Percentiles rank a stretch among this genome's conserved stretches.
Conservation (phyloP, 2,113 vertebrate species). For the Vulpes vulpes region DNA sequence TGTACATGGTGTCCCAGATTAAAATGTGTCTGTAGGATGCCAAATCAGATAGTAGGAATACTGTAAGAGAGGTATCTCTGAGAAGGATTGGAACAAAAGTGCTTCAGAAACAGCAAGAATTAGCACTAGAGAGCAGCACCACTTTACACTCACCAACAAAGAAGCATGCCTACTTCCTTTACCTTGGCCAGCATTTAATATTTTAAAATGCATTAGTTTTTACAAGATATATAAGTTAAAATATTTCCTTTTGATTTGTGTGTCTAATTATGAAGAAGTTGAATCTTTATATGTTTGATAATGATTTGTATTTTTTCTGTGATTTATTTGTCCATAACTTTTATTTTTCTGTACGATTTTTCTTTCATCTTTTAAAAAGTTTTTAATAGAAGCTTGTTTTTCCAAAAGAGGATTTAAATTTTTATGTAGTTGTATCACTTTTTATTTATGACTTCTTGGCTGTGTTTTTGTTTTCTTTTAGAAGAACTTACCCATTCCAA, state of each 20-base stretch:
- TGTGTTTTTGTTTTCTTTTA: not conserved
- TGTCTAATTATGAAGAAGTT: not conserved
- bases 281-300: not conserved
- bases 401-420: not conserved
- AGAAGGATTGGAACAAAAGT: not conserved
- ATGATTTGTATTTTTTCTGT: not conserved
- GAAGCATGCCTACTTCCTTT: not conserved
- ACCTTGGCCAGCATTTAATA: not conserved
- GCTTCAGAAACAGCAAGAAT: not conserved
- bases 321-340: not conserved
- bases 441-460: not conserved
- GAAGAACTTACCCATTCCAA: not conserved
- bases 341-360: constrained; percentile 30
- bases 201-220: not conserved
- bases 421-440: constrained; percentile 11
- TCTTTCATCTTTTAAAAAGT: not conserved
- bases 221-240: not conserved
- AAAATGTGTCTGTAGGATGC: not conserved
- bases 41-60: not conserved
- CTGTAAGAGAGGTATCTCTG: not conserved
- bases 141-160: not conserved
- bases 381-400: constrained; percentile 36
- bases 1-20: not conserved
- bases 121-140: not conserved
- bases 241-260: not conserved